Evolutionary conservation across 2,797 vertebrate species (phyloP), one percentile per base, ranked within the genome.

Genomic region (Valencia hispanica): DNA sequence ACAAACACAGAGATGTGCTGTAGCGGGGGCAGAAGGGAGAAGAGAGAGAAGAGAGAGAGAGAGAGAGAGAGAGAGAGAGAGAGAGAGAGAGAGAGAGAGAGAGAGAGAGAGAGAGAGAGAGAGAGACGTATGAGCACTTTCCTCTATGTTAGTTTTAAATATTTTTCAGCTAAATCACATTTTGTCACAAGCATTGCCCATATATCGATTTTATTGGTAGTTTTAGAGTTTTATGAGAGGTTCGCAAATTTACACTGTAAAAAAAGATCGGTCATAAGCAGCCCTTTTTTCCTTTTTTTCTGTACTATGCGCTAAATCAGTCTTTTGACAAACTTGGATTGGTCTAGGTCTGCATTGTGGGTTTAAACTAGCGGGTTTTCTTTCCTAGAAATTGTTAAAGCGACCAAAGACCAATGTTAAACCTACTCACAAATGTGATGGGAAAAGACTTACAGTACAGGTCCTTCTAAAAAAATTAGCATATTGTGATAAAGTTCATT

Each of bases 1-100:
- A 87, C 88, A 72, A 51, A 90, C 82, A 88, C 82, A 86, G 85
- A 88, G 81, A 86, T 77, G 83, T 66, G 66, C 80, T 78, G 80
- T 70, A 77, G 77, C 39, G 68, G 51, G 81, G 81, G 84, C 68
- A 80, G 71, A 63, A 78, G 57, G 30, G 81, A 79, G 81, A 82
- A 72, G 77, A 69, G 75, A 47, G 74, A 76, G 78, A 57, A 74
- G 83, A 25, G 80, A 20, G 76, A 57, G 79, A 41, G 59, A 25
- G 81, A 10, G 77, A 18, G 72, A 34, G 75, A 17, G 85, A 11
- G 75, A n/a, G 70, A 55, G 75, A 27, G 77, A n/a, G 74, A 39
- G 32, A 25, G 3, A 11, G 18, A 36, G 18, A 63, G 18, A 12
- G 34, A 39, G 61, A 12, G 20, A 39, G 59, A 20, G 59, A 20